A percentile compares a stretch with the other conserved stretches of the same genome.
Evolutionary conservation across 37 sponge, comb jelly and placozoan species (phyloP).

Genomic region (Lycopodina hypogea): DNA sequence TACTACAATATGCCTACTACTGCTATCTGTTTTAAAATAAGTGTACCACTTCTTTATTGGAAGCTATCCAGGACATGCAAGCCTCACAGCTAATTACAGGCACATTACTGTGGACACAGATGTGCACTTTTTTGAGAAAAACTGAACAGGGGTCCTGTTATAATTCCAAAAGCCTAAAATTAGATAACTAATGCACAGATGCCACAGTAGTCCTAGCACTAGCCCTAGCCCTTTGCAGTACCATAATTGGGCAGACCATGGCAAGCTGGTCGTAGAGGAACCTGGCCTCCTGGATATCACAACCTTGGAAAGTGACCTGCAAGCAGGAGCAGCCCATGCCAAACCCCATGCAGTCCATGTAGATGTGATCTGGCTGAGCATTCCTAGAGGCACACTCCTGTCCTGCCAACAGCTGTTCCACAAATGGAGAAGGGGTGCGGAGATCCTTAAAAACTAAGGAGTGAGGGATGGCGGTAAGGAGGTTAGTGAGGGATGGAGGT

Average conservation of each 20-base stretch:
- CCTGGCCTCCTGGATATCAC: constrained; percentile 79
- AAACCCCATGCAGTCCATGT: constrained; percentile 95
- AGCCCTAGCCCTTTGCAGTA: constrained; percentile 11
- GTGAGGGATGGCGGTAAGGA: too few species aligned
- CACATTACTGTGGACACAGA: too few species aligned
- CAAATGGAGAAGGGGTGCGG: constrained; percentile 67
- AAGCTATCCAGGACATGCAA: too few species aligned
- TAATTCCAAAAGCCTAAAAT: too few species aligned
- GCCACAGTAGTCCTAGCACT: not conserved
- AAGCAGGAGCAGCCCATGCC: constrained; percentile 97
- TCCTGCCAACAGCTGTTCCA: constrained; percentile 64
- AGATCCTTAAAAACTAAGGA: constrained; percentile 58
- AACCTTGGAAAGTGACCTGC: constrained; percentile 92
- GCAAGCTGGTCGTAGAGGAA: constrained; percentile 91
- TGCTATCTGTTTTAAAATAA: too few species aligned
- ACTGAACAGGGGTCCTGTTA: too few species aligned
- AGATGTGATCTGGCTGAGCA: constrained; percentile 89
- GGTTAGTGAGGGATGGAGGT: too few species aligned
- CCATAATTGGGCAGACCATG: constrained; percentile 85
- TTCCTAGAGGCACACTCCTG: constrained; percentile 49
- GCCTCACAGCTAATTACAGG: too few species aligned
- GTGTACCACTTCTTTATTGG: too few species aligned
- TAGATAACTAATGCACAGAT: too few species aligned
- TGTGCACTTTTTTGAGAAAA: too few species aligned
- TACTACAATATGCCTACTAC: too few species aligned